A percentile compares a stretch with the other conserved stretches of the same genome.
Evolutionary conservation across 2,888 invertebrate species (phyloP).

Genomic region (Eucriotettix oculatus): DNA sequence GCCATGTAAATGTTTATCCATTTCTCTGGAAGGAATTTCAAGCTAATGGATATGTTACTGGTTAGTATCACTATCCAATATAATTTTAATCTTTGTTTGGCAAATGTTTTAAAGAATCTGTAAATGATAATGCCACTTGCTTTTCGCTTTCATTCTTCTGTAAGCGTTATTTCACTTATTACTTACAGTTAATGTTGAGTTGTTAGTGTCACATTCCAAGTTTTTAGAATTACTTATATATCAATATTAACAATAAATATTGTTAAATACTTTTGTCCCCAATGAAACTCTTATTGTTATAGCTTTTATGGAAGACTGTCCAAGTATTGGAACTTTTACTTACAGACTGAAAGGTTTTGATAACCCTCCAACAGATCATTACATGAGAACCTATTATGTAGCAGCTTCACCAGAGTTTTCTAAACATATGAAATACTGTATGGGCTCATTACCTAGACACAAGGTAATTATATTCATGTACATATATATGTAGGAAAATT

Average conservation of each 20-base stretch:
- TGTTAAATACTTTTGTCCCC: too few relatives aligned
- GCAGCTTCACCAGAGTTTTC: conserved; percentile 40
- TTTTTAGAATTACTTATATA: too few relatives aligned
- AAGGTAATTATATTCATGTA: conserved; percentile 30
- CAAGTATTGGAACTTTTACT: conserved; percentile 72
- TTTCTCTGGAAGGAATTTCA: conserved; percentile 72
- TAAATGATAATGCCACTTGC: too few relatives aligned
- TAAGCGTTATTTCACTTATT: too few relatives aligned
- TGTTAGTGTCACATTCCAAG: too few relatives aligned
- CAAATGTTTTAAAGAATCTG: too few relatives aligned
- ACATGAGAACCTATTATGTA: conserved; percentile 64
- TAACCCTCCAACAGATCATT: conserved; percentile 75
- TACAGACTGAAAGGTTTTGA: conserved; percentile 78
- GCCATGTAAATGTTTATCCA: conserved; percentile 59
- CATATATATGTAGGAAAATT: not conserved
- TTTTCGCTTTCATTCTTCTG: too few relatives aligned
- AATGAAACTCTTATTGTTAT: not conserved
- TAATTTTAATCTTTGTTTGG: too few relatives aligned
- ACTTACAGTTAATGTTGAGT: too few relatives aligned
- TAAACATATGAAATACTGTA: conserved; percentile 42
- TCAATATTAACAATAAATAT: too few relatives aligned
- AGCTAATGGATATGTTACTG: conserved; percentile 36
- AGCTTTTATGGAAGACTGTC: conserved; percentile 68
- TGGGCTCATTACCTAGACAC: conserved; percentile 57
- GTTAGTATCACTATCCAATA: conserved; percentile 15